These are phyloP conservation scores for Dichetophora obliterata DNA, from an alignment of 2,888 invertebrate species.

Conservation along the genomic window DNA sequence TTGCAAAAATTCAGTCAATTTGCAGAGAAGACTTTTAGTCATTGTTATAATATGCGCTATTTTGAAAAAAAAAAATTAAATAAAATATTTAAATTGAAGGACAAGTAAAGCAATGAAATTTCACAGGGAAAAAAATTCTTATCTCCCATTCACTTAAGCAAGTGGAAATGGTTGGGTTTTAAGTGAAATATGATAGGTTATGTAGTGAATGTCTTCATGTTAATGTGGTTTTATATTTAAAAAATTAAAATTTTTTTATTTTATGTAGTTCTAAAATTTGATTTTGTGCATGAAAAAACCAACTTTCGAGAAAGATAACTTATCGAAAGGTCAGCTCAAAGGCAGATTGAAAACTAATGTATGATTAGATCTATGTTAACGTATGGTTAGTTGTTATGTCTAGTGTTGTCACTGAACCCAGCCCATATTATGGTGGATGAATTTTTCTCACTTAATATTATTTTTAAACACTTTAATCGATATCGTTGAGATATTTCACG, in stretches of 20 bases:
- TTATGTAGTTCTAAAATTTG: too few relatives aligned
- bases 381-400: too few relatives aligned
- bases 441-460: too few relatives aligned
- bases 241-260: too few relatives aligned
- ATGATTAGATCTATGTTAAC: too few relatives aligned
- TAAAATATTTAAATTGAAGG: not conserved
- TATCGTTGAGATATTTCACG: too few relatives aligned
- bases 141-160: not conserved
- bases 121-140: not conserved
- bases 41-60: not conserved
- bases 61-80: not conserved
- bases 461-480: too few relatives aligned
- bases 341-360: too few relatives aligned
- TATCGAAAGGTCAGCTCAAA: too few relatives aligned
- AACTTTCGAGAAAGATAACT: too few relatives aligned
- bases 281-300: not conserved
- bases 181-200: conserved; percentile 14
- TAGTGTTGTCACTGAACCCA: too few relatives aligned
- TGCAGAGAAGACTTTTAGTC: not conserved
- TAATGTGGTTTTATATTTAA: not conserved
- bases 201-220: not conserved
- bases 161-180: not conserved
- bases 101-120: not conserved
- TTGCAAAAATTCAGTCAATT: not conserved
- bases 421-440: too few relatives aligned